Conservation (phyloP, 2,797 vertebrate genomes). For the Poeciliopsis paucimaculata region DNA sequence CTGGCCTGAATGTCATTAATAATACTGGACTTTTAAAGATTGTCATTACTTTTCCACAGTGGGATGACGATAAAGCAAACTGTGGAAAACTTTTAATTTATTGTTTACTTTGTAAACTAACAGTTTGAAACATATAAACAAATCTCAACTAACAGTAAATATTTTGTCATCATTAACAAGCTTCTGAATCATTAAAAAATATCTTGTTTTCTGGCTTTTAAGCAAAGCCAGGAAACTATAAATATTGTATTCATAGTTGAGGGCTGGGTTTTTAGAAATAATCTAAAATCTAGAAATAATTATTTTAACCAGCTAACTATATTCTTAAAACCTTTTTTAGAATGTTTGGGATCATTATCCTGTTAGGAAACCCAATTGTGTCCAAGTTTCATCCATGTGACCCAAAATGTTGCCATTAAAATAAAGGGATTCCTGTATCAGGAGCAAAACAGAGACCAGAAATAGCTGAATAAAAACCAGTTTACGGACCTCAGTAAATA, state of each 20-base stretch:
- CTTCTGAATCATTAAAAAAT: background rate
- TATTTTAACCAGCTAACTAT: background rate
- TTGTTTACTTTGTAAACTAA: background rate
- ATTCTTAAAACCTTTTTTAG: background rate
- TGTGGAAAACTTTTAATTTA: background rate
- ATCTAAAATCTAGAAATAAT: too few relatives aligned
- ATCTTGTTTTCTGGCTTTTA: background rate
- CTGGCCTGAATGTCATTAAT: background rate
- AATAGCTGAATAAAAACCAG: background rate
- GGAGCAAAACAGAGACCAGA: background rate
- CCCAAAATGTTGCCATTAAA: background rate
- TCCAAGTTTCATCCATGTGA: background rate
- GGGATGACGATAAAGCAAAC: background rate
- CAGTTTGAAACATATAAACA: background rate
- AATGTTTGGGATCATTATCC: background rate
- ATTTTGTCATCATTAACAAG: background rate
- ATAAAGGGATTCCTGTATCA: background rate
- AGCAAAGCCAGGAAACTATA: background rate
- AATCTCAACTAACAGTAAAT: background rate
- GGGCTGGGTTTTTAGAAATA: background rate
- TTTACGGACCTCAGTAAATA: background rate
- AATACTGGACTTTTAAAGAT: background rate
- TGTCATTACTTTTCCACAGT: background rate
- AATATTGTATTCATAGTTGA: background rate
- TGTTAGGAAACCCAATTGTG: background rate